These are phyloP conservation scores for Malthinus flaveolus DNA, from an alignment of 2,888 invertebrate genomes.

Conservation along the genomic window DNA sequence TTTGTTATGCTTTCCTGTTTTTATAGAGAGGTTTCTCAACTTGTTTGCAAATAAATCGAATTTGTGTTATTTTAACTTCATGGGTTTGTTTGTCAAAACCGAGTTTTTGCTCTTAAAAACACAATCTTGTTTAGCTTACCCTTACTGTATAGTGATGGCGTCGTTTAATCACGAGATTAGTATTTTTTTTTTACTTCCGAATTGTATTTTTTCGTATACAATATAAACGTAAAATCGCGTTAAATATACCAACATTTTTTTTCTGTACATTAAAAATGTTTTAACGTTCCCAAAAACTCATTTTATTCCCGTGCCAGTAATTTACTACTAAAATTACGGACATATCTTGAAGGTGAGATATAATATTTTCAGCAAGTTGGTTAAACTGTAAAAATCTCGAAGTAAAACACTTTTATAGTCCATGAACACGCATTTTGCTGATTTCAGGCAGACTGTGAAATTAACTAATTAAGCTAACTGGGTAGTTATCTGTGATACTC, in stretches of 20 bases:
- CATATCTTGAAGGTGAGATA: no score
- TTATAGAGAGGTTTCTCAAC: conserved; percentile 28
- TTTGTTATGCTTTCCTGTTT: conserved; percentile 30
- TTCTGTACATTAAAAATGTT: no score
- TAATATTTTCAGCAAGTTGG: no score
- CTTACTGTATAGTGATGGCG: conserved; percentile 10
- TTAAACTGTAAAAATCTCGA: no score
- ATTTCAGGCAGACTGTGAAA: conserved; percentile 9
- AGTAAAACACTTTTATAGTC: no score
- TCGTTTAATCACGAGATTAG: conserved; percentile 25
- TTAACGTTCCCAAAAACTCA: neutral
- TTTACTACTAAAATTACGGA: no score
- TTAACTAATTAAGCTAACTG: conserved; percentile 12
- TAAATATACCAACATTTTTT: no score
- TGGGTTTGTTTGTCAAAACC: conserved; percentile 23
- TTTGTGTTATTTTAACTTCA: conserved; percentile 35
- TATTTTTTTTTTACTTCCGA: conserved; percentile 6
- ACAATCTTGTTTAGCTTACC: conserved; percentile 20
- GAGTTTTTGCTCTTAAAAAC: conserved; percentile 20
- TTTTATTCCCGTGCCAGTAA: neutral
- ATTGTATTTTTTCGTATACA: conserved; percentile 1
- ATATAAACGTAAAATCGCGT: no score
- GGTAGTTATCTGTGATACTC: conserved; percentile 1
- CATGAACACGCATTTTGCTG: neutral
- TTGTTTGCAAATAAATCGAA: conserved; percentile 38